phyloP scores from a whole-genome alignment of 2,113 vertebrate species.

The Petroica traversi region DNA sequence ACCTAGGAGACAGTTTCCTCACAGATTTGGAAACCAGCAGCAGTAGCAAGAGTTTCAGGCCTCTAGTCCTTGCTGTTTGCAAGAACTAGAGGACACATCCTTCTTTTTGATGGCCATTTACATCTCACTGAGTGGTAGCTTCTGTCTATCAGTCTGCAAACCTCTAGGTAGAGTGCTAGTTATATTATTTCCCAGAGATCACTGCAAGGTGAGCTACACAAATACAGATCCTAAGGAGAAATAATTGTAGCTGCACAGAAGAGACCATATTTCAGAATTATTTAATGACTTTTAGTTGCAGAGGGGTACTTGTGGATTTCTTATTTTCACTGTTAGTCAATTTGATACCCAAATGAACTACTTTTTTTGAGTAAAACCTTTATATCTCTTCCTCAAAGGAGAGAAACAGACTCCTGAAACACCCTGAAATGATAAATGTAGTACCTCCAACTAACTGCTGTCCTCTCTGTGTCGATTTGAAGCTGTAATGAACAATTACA shows the following conservation, averaged over 20 bases:
- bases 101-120: not conserved
- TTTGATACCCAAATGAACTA: not conserved
- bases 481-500: not conserved
- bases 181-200: not conserved
- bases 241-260: not conserved
- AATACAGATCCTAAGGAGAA: not conserved
- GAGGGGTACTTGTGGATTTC: not conserved
- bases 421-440: not conserved
- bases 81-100: not conserved
- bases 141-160: not conserved
- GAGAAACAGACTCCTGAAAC: not conserved
- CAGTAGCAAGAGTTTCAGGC: not conserved
- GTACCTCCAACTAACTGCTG: not conserved
- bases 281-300: not conserved
- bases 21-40: not conserved
- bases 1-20: not conserved
- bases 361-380: not conserved
- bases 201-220: not conserved
- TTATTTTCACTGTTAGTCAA: not conserved
- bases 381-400: not conserved
- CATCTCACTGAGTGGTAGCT: not conserved
- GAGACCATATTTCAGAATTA: not conserved
- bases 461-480: not conserved
- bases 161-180: not conserved
- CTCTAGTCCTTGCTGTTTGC: not conserved